These are phyloP conservation scores for Achlya flavicornis DNA, from an alignment of 2,888 invertebrate genomes.

Conservation along the genomic window DNA sequence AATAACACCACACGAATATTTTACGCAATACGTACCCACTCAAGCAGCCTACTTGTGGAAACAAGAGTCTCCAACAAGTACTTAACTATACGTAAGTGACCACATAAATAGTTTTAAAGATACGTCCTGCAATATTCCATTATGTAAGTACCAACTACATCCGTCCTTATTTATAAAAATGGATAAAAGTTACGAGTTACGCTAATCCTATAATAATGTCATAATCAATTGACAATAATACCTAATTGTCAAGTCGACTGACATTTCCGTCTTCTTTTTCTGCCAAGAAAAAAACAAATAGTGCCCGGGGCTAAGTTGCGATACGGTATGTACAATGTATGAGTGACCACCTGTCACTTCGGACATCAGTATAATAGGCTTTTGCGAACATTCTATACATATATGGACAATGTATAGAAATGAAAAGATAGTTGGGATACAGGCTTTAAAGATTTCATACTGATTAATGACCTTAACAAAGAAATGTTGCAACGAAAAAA, in stretches of 20 bases:
- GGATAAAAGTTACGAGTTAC: neutral
- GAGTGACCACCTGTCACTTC: neutral
- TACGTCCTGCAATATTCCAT: neutral
- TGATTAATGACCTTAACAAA: too few relatives aligned
- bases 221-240: constrained; percentile 15
- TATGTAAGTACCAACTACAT: neutral
- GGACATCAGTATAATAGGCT: neutral
- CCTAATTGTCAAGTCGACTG: constrained; percentile 23
- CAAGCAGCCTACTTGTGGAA: too few relatives aligned
- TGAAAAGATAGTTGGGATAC: neutral
- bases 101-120: too few relatives aligned
- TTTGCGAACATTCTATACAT: neutral
- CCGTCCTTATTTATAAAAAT: neutral
- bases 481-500: too few relatives aligned
- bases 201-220: constrained; percentile 2
- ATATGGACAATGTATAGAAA: neutral
- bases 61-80: too few relatives aligned
- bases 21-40: too few relatives aligned
- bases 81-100: too few relatives aligned
- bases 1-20: too few relatives aligned
- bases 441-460: too few relatives aligned
- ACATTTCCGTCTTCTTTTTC: constrained; percentile 38
- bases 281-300: neutral
- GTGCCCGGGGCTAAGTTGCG: neutral
- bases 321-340: neutral